Base-by-base conservation (phyloP, 2,797 vertebrate species). In the Sebastes oblongus region DNA sequence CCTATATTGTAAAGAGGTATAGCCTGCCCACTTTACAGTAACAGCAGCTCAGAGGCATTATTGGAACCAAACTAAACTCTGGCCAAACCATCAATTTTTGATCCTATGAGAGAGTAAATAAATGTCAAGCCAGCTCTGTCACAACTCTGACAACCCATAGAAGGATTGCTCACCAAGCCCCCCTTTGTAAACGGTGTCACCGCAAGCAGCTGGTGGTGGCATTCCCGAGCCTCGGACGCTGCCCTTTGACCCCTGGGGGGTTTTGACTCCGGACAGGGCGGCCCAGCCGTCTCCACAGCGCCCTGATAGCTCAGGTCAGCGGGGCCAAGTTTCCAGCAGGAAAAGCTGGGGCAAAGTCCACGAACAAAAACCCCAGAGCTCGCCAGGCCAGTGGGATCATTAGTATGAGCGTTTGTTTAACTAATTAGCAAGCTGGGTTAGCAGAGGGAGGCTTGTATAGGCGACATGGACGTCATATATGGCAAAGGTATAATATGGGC, bases 361-460 rank as follows among this genome's bases (percentile, higher is more conserved):
- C 60, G 89, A 97, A 99, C 97, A 98, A 99, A 97, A 92, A 66
- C 93, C 93, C 93, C 88, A 93, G 90, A 95, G 94, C 95, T 92
- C 83, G 67, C 95, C 94, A 93, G 93, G 95, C 94, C 97, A 88
- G 92, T 93, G 96, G 95, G 94, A 95, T 96, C 95, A 95, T 95
- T 96, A 98, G 96, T 92, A 89, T 92, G 96, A 96, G 94, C 95
- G 96, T 99, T 99, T 99, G 97, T 97, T 97, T 96, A 98, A 99
- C 97, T 96, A 96, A 99, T 99, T 99, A 99, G 94, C 94, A 96
- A 96, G 96, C 96, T 96, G 97, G 96, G 98, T 96, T 96, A 96
- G 96, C 96, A 96, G 94, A 92, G 93, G 96, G 94, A 95, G 92
- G 89, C 93, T 94, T 95, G 95, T 95, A 95, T 73, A 82, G 91